Percentiles rank a stretch among this genome's conserved stretches.
phyloP scores from a whole-genome alignment of 2,888 invertebrate genomes.

The Habroteleia sp. region DNA sequence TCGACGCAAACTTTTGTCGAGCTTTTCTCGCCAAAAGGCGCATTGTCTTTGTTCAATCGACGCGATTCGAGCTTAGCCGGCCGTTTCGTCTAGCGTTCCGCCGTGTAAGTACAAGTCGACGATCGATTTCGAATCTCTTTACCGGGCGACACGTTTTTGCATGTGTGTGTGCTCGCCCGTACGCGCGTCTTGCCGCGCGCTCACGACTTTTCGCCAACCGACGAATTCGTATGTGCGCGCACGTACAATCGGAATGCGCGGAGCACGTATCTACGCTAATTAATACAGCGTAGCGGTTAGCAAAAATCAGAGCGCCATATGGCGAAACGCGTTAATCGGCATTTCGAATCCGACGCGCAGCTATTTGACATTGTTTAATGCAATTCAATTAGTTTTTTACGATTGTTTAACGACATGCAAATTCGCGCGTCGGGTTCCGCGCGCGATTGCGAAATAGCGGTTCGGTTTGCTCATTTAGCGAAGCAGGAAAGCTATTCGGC shows the following conservation, averaged over 20 bases:
- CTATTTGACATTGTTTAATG: too few relatives aligned
- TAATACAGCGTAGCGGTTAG: too few relatives aligned
- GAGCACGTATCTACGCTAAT: neutral
- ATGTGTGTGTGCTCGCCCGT: conserved; percentile 24
- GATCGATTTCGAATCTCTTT: conserved; percentile 59
- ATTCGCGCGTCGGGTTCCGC: too few relatives aligned
- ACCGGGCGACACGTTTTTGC: conserved; percentile 41
- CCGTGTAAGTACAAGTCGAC: conserved; percentile 50
- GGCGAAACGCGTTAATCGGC: too few relatives aligned
- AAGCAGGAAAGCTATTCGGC: conserved; percentile 14
- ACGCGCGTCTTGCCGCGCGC: conserved; percentile 22
- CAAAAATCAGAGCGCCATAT: too few relatives aligned
- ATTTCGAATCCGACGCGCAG: too few relatives aligned
- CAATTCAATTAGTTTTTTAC: too few relatives aligned
- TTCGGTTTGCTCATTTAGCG: conserved; percentile 34
- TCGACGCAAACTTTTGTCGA: too few relatives aligned
- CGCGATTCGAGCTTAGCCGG: conserved; percentile 38
- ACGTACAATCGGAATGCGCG: neutral
- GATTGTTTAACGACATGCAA: too few relatives aligned
- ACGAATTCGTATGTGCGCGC: conserved; percentile 25
- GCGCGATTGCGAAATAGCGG: conserved; percentile 10
- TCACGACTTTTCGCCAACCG: conserved; percentile 28
- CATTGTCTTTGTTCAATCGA: conserved; percentile 46
- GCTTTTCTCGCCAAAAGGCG: conserved; percentile 13
- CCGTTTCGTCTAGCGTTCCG: conserved; percentile 33